Percentiles rank a stretch among this genome's conserved stretches.
Conservation (phyloP, 2,888 invertebrate genomes). For the Congeria kusceri region DNA sequence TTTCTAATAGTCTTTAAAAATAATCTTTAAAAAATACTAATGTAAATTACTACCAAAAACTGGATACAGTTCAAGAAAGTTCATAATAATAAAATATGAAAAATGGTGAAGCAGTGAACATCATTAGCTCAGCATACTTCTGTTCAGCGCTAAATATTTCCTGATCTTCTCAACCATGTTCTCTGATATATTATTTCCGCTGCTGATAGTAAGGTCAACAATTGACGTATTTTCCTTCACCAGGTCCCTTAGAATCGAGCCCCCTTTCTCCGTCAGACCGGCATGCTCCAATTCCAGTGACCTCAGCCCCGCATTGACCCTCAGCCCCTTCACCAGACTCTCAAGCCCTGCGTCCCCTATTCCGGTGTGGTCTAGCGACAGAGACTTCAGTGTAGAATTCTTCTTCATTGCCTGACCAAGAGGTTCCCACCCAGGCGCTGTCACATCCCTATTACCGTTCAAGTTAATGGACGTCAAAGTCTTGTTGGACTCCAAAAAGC, state of each 20-base stretch:
- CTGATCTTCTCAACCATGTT: slow-evolving; percentile 67
- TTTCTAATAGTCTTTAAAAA: too few relatives aligned
- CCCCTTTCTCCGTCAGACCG: slow-evolving; percentile 75
- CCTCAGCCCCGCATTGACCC: slow-evolving; percentile 71
- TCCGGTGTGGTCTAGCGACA: slow-evolving; percentile 78
- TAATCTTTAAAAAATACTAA: too few relatives aligned
- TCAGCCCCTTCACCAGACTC: slow-evolving; percentile 71
- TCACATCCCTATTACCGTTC: slow-evolving; percentile 73
- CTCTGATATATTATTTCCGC: slow-evolving; percentile 75
- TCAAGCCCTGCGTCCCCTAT: slow-evolving; percentile 78
- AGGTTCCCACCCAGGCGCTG: slow-evolving; percentile 73
- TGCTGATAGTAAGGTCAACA: slow-evolving; percentile 74
- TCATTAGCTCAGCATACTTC: slow-evolving; percentile 8
- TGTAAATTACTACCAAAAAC: too few relatives aligned
- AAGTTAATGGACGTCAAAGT: slow-evolving; percentile 73
- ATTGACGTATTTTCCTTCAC: slow-evolving; percentile 76
- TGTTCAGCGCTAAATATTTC: slow-evolving; percentile 74
- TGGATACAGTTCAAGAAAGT: too few relatives aligned
- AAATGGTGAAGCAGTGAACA: too few relatives aligned
- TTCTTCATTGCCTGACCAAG: slow-evolving; percentile 75
- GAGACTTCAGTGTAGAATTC: slow-evolving; percentile 71
- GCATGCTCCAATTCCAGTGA: slow-evolving; percentile 78
- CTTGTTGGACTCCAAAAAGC: slow-evolving; percentile 70
- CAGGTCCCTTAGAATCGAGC: slow-evolving; percentile 70
- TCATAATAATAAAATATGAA: too few relatives aligned